Percentiles rank a stretch among this genome's conserved stretches.
These are phyloP conservation scores for Nematopogon swammerdamellus DNA, from an alignment of 2,888 invertebrate genomes.

Conservation along the genomic window DNA sequence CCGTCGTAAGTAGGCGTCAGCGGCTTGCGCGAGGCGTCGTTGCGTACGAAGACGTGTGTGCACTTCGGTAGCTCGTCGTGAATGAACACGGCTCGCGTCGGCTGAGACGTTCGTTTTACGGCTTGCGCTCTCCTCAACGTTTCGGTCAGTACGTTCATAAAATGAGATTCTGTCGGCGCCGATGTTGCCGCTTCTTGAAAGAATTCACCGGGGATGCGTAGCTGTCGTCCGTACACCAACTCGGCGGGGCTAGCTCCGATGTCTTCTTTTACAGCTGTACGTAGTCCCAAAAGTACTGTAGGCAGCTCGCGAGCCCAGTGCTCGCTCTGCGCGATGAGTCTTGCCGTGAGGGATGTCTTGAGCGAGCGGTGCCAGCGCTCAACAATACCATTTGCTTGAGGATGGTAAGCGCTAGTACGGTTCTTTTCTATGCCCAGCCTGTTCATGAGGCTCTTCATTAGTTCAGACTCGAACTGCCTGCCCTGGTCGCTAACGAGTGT, in stretches of 20 bases:
- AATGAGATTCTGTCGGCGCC: too few relatives aligned
- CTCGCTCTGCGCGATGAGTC: neutral
- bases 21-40: conserved; percentile 13
- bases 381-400: conserved; percentile 11
- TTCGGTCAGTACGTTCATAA: too few relatives aligned
- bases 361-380: conserved; percentile 11
- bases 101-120: neutral
- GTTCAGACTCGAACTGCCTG: conserved; percentile 21
- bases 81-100: conserved; percentile 2
- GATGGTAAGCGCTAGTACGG: conserved; percentile 12
- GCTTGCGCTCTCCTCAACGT: too few relatives aligned
- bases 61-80: conserved; percentile 6
- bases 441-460: conserved; percentile 13
- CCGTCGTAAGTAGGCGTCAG: conserved; percentile 14
- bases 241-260: conserved; percentile 12
- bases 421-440: neutral
- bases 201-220: conserved; percentile 14
- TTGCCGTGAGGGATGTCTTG: conserved; percentile 8
- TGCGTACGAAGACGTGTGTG: conserved; percentile 14
- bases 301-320: too few relatives aligned
- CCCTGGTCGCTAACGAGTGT: conserved; percentile 24
- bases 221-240: conserved; percentile 12
- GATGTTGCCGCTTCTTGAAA: conserved; percentile 2
- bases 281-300: conserved; percentile 15
- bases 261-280: conserved; percentile 15